Conservation (phyloP, 2,888 invertebrate species). For the Patella ulyssiponensis region DNA sequence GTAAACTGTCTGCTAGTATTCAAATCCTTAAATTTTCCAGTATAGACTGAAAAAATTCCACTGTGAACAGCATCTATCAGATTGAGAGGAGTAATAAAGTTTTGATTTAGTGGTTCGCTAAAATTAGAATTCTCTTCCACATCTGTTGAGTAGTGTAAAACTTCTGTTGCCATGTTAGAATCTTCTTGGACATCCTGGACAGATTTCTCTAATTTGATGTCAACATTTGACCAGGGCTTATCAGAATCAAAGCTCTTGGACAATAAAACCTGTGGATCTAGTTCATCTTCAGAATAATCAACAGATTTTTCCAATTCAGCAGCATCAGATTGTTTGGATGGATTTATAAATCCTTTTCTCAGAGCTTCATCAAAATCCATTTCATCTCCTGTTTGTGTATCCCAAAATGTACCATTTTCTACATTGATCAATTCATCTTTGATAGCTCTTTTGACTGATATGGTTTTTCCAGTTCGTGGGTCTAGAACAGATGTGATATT, state of each 20-base stretch:
- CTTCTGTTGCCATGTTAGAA: conserved; percentile 52
- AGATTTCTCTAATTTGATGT: conserved; percentile 63
- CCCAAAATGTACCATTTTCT: conserved; percentile 82
- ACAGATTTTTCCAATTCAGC: conserved; percentile 55
- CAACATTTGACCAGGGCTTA: conserved; percentile 53
- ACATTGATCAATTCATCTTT: conserved; percentile 70
- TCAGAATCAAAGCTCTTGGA: conserved; percentile 39
- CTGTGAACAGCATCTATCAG: conserved; percentile 59
- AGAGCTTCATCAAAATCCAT: conserved; percentile 88
- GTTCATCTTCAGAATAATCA: conserved; percentile 43
- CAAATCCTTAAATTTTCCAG: conserved; percentile 78
- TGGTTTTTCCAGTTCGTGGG: conserved; percentile 78
- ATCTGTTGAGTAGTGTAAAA: conserved; percentile 60
- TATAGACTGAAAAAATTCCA: conserved; percentile 52
- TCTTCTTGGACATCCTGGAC: conserved; percentile 27
- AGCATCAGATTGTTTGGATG: conserved; percentile 58
- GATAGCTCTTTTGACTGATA: conserved; percentile 59
- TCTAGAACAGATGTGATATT: conserved; percentile 78
- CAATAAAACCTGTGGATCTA: conserved; percentile 34
- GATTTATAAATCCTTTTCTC: conserved; percentile 78
- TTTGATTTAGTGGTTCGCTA: not conserved
- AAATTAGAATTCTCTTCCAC: conserved; percentile 33
- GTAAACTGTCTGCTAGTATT: conserved; percentile 85
- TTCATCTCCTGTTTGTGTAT: conserved; percentile 86
- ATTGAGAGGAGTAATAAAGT: conserved; percentile 64